Percentiles rank a stretch among this genome's conserved stretches.
Conservation (phyloP, 2,888 invertebrate species). For the Neelides folsomi region DNA sequence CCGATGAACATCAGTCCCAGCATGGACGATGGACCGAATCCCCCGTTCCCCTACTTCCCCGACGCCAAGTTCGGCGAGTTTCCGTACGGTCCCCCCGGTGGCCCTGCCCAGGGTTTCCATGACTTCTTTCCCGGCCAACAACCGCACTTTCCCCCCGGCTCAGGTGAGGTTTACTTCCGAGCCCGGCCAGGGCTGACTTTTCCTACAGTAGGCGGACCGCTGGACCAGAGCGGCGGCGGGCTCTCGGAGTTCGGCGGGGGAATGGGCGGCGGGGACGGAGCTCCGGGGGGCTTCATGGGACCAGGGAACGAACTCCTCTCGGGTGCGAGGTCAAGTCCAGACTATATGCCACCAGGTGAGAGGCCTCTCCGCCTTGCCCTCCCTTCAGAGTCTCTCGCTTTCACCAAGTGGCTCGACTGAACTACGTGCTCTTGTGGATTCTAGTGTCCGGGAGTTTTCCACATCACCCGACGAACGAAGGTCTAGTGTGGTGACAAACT, state of each 20-base stretch:
- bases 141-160: constrained; percentile 40
- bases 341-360: constrained; percentile 39
- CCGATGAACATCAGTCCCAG: constrained; percentile 82
- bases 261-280: constrained; percentile 36
- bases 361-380: constrained; percentile 12
- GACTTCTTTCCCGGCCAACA: constrained; percentile 70
- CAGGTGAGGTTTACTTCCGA: constrained; percentile 39
- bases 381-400: constrained; percentile 11
- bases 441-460: constrained; percentile 25
- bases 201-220: constrained; percentile 38
- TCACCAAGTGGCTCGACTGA: constrained; percentile 8
- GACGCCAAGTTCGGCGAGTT: constrained; percentile 78
- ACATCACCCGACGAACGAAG: constrained; percentile 27
- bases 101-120: constrained; percentile 46
- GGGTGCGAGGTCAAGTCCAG: constrained; percentile 41
- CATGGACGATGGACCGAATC: constrained; percentile 66
- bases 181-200: constrained; percentile 49
- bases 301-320: constrained; percentile 35
- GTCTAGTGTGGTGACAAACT: constrained; percentile 26
- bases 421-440: constrained; percentile 9
- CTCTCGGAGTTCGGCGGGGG: constrained; percentile 64
- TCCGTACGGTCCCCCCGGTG: constrained; percentile 50
- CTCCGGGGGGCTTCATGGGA: constrained; percentile 31
- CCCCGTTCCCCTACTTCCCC: constrained; percentile 80
- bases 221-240: constrained; percentile 40